Base-by-base conservation (phyloP, 2,113 vertebrate species). In the Clarias gariepinus region DNA sequence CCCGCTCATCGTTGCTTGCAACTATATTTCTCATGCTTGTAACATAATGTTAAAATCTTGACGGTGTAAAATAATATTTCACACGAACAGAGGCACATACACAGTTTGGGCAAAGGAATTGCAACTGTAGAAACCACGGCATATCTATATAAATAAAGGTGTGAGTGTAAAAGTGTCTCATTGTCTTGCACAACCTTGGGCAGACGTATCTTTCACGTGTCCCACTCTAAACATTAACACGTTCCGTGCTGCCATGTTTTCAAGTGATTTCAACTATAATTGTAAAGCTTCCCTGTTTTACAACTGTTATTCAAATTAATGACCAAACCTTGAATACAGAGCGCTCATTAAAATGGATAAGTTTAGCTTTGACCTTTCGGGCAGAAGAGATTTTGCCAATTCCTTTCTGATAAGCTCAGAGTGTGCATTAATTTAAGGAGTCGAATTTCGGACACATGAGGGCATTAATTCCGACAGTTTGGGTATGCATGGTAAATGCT, bases 381-480 rank as follows among this genome's bases (percentile, higher is more conserved):
- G 87, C 87, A 81, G 74, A 53, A 60, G 52, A 84, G 68, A 86
- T 89, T 52, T 55, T 77, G 76, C 86, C 84, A 84, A 88, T 86
- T 84, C 66, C 64, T 84, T 68, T 90, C 86, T 85, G 81, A 90
- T 91, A 82, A 74, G 90, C 90, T 63, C 76, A n/a, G 73, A 30
- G 85, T 83, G 81, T 87, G 80, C 18, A 86, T 89, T 90, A 33
- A 82, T 87, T 82, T 87, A 36, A 83, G 71, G 30, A 57, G 60
- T 3, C 52, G 33, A 64, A 52, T 47, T 91, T 77, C 80, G 85
- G 89, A 91, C 87, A 91, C 81, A 82, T 74, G 82, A 89, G 85
- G 87, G 83, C 86, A 92, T 92, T 92, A 79, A 93, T 90, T 81
- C 30, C 83, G 86, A 90, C 87, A 88, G 79, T 89, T 92, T 68